Evolutionary conservation across 2,797 vertebrate species (phyloP), one percentile per base, ranked within the genome.

Genomic region (Triplophysa yarkandensis): DNA sequence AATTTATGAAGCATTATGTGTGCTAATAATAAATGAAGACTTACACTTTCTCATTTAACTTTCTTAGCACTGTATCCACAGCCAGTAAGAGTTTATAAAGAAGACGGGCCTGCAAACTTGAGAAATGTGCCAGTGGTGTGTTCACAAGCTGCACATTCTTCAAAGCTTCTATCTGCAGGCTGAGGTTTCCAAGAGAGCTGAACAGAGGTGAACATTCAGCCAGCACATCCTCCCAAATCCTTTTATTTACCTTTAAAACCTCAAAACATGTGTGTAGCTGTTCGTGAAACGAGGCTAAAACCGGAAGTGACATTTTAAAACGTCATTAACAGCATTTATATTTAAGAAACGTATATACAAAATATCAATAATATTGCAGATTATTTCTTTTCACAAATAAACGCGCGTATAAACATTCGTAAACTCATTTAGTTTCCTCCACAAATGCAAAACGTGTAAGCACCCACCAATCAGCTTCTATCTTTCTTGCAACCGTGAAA

Each of bases 31-130:
- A 3, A 13, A n/a, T 0, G 41, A n/a, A 28, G 11, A 85, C 94
- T 92, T 85, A 96, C 95, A 94, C 86, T 54, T 88, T 90, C 11
- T 93, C 90, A 2, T 54, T 75, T 16, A 96, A 83, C 67, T 91
- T 87, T 8, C 82, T 79, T 83, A 95, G 79, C 1, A 91, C 77
- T 0, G 78, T 64, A n/a, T 95, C 94, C 0, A 85, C 85, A 2
- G 92, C 93, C 21, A 81, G 83, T 6, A 82, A 21, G 5, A 95
- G 93, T 73, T 95, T 95, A 74, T 87, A 87, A 0, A 78, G 85
- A 14, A 96, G 88, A 6, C 88, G 86, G 8, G 90, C 87, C 52
- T 89, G 81, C 44, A 96, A 78, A 9, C 92, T 81, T 0, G 91
- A 89, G 16, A 96, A 95, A 57, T 9, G 64, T 27, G 66, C 61